Conservation (phyloP, 2,888 invertebrate genomes). For the Pherbina coryleti region DNA sequence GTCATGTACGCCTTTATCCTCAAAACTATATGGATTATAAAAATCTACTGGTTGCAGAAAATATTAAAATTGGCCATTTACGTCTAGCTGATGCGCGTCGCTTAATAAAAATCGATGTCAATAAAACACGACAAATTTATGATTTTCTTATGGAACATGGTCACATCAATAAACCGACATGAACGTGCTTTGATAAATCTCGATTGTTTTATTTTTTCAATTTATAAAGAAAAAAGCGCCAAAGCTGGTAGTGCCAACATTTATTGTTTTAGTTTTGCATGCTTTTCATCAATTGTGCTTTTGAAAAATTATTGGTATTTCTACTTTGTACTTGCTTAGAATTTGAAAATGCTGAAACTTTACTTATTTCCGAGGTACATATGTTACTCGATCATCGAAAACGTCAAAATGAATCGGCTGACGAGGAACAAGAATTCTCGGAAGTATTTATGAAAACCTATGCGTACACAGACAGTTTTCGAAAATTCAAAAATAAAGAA, state of each 20-base stretch:
- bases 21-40: conserved; percentile 84
- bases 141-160: conserved; percentile 82
- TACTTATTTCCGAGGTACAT: conserved; percentile 95
- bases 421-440: conserved; percentile 98
- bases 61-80: conserved; percentile 80
- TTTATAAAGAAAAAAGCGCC: background rate
- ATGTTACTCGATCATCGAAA: conserved; percentile 97
- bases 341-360: conserved; percentile 98
- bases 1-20: conserved; percentile 81
- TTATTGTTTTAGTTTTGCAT: conserved; percentile 22
- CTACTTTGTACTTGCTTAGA: conserved; percentile 72
- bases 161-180: conserved; percentile 75
- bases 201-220: conserved; percentile 25
- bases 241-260: conserved; percentile 11
- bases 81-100: conserved; percentile 85
- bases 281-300: background rate
- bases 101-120: conserved; percentile 92
- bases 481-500: conserved; percentile 98
- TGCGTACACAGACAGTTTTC: conserved; percentile 94
- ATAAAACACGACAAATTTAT: conserved; percentile 89
- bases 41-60: conserved; percentile 80
- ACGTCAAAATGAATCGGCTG: conserved; percentile 97
- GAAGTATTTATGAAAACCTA: conserved; percentile 98
- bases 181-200: conserved; percentile 31
- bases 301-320: background rate